These are phyloP conservation scores for Cynaeus angustus DNA, from an alignment of 2,888 invertebrate species.

Conservation along the genomic window DNA sequence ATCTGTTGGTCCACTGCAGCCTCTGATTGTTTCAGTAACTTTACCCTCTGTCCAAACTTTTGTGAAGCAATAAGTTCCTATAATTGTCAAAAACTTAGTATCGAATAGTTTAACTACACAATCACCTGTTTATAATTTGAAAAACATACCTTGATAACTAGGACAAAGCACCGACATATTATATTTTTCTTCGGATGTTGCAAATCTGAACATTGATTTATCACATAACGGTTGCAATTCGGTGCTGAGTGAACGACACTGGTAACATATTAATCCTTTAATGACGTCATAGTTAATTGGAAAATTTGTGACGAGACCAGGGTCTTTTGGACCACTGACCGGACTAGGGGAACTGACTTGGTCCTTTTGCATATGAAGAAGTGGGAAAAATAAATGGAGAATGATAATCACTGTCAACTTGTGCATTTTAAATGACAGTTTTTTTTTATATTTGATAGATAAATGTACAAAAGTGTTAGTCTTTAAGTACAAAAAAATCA, in stretches of 20 bases:
- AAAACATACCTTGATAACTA: constrained; percentile 39
- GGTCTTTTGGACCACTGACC: constrained; percentile 10
- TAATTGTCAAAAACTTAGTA: neutral
- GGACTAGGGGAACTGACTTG: neutral
- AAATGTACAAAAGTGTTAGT: too few species aligned
- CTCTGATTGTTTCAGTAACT: constrained; percentile 50
- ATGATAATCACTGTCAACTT: neutral
- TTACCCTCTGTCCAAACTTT: constrained; percentile 41
- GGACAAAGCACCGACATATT: constrained; percentile 56
- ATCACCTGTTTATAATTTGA: constrained; percentile 4
- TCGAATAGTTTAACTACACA: too few species aligned
- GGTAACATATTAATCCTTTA: constrained; percentile 54
- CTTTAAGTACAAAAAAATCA: too few species aligned
- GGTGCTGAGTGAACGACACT: constrained; percentile 52
- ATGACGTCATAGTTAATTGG: constrained; percentile 43
- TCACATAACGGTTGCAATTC: constrained; percentile 54
- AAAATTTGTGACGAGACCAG: constrained; percentile 18
- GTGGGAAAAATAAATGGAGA: too few species aligned
- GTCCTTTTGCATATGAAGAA: neutral
- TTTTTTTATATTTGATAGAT: too few species aligned
- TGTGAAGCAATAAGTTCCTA: constrained; percentile 55
- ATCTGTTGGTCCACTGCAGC: constrained; percentile 54
- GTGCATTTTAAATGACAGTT: constrained; percentile 2
- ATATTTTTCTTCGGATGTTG: constrained; percentile 48
- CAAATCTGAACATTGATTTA: constrained; percentile 51